Conservation (phyloP, 2,888 invertebrate species). For the Drosophila putrida region DNA sequence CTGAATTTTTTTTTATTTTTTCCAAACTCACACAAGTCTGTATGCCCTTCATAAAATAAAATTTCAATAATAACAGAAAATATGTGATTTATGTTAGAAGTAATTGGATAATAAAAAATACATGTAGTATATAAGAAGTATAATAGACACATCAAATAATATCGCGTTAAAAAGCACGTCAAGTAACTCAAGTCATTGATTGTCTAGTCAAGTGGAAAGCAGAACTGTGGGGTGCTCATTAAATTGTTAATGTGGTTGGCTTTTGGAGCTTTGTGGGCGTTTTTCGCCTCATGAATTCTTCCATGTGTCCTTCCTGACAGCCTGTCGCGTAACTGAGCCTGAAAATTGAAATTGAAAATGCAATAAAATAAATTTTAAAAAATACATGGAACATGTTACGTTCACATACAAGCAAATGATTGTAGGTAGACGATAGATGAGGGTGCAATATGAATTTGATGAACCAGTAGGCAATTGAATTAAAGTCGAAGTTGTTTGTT, state of each 20-base stretch:
- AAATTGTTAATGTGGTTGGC: conserved; percentile 72
- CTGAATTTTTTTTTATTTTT: neutral
- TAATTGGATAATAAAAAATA: conserved; percentile 1
- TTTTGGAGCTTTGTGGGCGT: conserved; percentile 31
- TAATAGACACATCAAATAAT: conserved; percentile 14
- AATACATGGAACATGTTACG: conserved; percentile 2
- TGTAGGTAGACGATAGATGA: conserved; percentile 6
- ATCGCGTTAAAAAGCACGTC: conserved; percentile 23
- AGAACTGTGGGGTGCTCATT: conserved; percentile 60
- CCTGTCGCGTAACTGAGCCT: conserved; percentile 24
- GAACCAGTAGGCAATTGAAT: conserved; percentile 48
- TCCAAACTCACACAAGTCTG: neutral
- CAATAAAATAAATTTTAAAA: conserved; percentile 37
- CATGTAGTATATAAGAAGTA: neutral
- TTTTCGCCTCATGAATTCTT: conserved; percentile 13
- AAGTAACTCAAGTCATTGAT: conserved; percentile 47
- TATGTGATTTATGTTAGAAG: neutral
- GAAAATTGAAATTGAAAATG: conserved; percentile 55
- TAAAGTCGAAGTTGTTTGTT: conserved; percentile 43
- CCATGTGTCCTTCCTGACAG: conserved; percentile 24
- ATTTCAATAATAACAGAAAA: neutral
- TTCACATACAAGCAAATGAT: conserved; percentile 23
- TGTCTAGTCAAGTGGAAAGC: conserved; percentile 67
- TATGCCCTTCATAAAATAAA: conserved; percentile 1
- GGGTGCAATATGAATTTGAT: conserved; percentile 33